Conservation (phyloP, 2,888 invertebrate species). For the Drosophila paramelanica region DNA sequence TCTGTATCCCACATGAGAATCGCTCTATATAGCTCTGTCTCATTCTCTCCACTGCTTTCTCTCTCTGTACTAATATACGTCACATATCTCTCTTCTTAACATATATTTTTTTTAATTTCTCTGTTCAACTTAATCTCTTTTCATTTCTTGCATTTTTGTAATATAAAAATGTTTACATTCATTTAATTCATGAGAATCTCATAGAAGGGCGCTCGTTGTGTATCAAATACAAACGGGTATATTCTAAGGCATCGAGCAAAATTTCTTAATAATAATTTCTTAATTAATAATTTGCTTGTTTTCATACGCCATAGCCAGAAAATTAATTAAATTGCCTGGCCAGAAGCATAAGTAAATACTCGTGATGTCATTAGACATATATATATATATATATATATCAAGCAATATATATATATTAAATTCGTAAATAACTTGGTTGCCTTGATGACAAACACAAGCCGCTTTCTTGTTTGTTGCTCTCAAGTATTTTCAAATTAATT, state of each 20-base stretch:
- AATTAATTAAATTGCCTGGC: slow-evolving; percentile 51
- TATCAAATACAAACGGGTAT: neutral
- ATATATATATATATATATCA: slow-evolving; percentile 5
- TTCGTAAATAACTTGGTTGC: slow-evolving; percentile 34
- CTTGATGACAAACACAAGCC: slow-evolving; percentile 50
- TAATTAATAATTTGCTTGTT: neutral
- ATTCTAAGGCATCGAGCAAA: neutral
- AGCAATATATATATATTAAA: slow-evolving; percentile 1
- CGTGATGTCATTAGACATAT: slow-evolving; percentile 56
- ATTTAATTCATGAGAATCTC: neutral
- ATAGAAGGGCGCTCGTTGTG: neutral
- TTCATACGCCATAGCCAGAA: slow-evolving; percentile 9
- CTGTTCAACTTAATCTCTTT: too few relatives aligned
- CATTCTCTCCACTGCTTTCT: too few relatives aligned
- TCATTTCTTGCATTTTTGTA: too few relatives aligned
- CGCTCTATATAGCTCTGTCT: too few relatives aligned
- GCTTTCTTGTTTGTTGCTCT: slow-evolving; percentile 31
- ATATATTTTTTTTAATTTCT: too few relatives aligned
- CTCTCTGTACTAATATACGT: too few relatives aligned
- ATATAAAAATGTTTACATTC: too few relatives aligned
- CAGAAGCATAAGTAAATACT: slow-evolving; percentile 18
- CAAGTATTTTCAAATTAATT: slow-evolving; percentile 54
- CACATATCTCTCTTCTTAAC: too few relatives aligned
- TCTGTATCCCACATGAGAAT: too few relatives aligned
- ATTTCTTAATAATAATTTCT: neutral